Evolutionary conservation across 2,113 vertebrate genomes (phyloP).

Genomic region (Pungitius pungitius): DNA sequence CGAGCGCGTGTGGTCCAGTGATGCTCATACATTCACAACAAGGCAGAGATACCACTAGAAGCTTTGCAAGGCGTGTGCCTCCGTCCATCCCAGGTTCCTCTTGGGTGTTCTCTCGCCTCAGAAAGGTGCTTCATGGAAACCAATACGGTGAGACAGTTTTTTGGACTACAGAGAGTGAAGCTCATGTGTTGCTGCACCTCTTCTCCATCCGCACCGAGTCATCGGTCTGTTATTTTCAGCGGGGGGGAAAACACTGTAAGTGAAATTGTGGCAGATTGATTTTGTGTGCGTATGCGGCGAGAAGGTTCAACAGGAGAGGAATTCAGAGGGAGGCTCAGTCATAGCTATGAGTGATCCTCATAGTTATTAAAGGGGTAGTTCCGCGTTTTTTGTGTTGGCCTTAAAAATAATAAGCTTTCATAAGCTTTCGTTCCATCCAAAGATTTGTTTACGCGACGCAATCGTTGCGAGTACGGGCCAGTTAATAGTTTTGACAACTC

Average conservation of each 20-base stretch:
- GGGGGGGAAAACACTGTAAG: not conserved
- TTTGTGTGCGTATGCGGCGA: conserved; percentile 8
- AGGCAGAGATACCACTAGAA: conserved; percentile 56
- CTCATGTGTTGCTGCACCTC: conserved; percentile 15
- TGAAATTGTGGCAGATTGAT: conserved; percentile 1
- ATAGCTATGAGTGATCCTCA: conserved; percentile 8
- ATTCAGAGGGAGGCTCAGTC: conserved; percentile 40
- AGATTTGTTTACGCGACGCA: conserved; percentile 18
- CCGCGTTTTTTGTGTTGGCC: conserved; percentile 19
- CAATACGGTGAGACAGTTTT: conserved; percentile 9
- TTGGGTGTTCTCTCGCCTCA: conserved; percentile 37
- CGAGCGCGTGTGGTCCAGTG: conserved; percentile 63
- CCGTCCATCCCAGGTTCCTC: conserved; percentile 13
- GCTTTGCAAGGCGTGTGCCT: conserved; percentile 35
- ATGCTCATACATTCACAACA: conserved; percentile 81
- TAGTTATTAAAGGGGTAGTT: conserved; percentile 52
- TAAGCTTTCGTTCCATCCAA: conserved; percentile 32
- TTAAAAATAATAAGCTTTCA: not conserved
- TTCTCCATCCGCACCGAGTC: conserved; percentile 26
- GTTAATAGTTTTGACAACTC: not conserved
- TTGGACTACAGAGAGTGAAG: conserved; percentile 1
- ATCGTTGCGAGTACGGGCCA: not conserved
- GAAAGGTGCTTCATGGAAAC: conserved; percentile 41
- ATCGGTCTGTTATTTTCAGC: conserved; percentile 8
- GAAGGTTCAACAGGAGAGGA: conserved; percentile 16